phyloP scores from a whole-genome alignment of 2,888 invertebrate genomes.

The Lepidocyrtinus sp. region DNA sequence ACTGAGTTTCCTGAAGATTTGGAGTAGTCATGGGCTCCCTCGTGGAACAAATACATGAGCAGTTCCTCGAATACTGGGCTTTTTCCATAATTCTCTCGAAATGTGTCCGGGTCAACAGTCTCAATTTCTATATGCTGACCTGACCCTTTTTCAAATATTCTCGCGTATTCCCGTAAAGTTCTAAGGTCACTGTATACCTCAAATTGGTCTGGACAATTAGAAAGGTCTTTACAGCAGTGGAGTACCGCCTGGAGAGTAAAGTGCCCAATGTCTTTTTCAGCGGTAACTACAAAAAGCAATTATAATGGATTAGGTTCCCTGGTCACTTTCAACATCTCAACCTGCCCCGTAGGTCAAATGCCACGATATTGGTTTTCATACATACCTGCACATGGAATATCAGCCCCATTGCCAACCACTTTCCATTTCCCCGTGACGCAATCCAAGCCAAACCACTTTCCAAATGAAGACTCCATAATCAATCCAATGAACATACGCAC shows the following conservation, averaged over 20 bases:
- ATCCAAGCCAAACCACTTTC: constrained; percentile 42
- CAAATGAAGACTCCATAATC: constrained; percentile 36
- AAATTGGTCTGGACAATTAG: constrained; percentile 30
- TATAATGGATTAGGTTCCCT: not conserved
- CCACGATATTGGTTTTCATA: not conserved
- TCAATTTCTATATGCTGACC: constrained; percentile 25
- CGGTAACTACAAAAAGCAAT: constrained; percentile 18
- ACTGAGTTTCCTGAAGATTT: constrained; percentile 37
- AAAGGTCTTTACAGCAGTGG: constrained; percentile 7
- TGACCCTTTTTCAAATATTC: constrained; percentile 29
- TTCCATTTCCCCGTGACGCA: constrained; percentile 25
- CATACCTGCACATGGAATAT: constrained; percentile 34
- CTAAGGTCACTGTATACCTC: constrained; percentile 46
- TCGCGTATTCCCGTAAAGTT: constrained; percentile 41
- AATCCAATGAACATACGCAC: constrained; percentile 20
- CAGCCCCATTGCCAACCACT: constrained; percentile 32
- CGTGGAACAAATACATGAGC: constrained; percentile 36
- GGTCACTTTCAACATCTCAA: no score
- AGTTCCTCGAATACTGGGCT: constrained; percentile 34
- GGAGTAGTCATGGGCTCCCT: constrained; percentile 34
- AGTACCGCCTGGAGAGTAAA: constrained; percentile 39
- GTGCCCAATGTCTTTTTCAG: constrained; percentile 34
- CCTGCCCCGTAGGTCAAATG: no score
- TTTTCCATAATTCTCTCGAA: constrained; percentile 25
- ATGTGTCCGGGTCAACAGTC: not conserved